phyloP scores from a whole-genome alignment of 2,888 invertebrate species.

The Limnephilus lunatus region DNA sequence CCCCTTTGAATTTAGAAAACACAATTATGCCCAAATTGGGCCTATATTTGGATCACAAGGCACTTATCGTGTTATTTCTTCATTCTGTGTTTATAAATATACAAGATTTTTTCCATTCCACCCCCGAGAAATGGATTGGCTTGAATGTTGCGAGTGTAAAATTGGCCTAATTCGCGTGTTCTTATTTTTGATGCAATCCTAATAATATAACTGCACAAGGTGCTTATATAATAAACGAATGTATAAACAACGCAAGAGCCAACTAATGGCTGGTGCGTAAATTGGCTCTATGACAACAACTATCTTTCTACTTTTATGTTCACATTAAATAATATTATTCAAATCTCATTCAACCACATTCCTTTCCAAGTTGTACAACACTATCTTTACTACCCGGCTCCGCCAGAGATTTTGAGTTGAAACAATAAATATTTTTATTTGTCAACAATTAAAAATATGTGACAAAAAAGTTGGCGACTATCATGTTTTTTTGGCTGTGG shows the following conservation, averaged over 20 bases:
- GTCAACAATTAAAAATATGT: not conserved
- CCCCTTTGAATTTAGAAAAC: no score
- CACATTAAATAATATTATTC: not conserved
- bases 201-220: not conserved
- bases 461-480: not conserved
- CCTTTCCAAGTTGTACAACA: not conserved
- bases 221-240: not conserved
- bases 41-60: no score
- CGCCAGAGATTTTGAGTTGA: no score
- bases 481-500: not conserved
- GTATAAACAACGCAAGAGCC: not conserved
- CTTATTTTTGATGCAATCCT: not conserved
- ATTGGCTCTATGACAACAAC: slow-evolving; percentile 5
- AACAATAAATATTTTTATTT: not conserved
- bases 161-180: not conserved
- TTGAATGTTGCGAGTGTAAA: not conserved
- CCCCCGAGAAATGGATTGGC: not conserved
- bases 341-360: not conserved
- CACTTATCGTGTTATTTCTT: no score
- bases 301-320: not conserved
- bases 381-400: no score
- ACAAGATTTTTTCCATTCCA: not conserved
- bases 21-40: no score
- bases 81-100: no score
- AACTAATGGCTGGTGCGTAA: not conserved